A percentile compares a stretch with the other conserved stretches of the same genome.
Evolutionary conservation across 2,888 invertebrate species (phyloP).

Genomic region (Dolichopus griseipennis): DNA sequence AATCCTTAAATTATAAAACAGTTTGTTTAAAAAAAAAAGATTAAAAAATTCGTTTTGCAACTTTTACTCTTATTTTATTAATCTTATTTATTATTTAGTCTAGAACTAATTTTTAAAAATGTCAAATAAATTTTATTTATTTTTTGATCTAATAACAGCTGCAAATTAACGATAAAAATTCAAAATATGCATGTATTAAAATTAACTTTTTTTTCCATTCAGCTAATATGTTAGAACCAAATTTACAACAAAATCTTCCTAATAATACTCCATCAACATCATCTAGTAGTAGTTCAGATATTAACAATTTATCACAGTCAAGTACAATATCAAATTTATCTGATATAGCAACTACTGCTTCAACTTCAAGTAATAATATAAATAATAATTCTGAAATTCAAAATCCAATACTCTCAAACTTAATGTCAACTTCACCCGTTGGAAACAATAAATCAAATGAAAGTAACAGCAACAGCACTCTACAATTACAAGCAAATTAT

Average conservation of each 20-base stretch:
- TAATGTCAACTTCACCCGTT: constrained; percentile 8
- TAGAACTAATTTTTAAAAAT: too few species aligned
- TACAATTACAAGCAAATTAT: constrained; percentile 10
- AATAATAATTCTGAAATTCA: constrained; percentile 20
- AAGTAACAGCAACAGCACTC: not conserved
- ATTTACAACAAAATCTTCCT: constrained; percentile 57
- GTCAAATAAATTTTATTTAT: too few species aligned
- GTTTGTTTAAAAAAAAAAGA: too few species aligned
- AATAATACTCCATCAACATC: constrained; percentile 40
- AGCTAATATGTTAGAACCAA: constrained; percentile 54
- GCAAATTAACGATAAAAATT: too few species aligned
- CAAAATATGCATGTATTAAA: too few species aligned
- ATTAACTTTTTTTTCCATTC: constrained; percentile 7
- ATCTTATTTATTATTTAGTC: too few species aligned
- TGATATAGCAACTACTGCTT: constrained; percentile 22
- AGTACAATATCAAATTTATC: constrained; percentile 23
- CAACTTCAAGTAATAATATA: constrained; percentile 20
- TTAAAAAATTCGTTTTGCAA: too few species aligned
- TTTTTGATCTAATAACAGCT: too few species aligned
- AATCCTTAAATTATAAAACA: too few species aligned
- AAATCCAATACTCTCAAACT: constrained; percentile 11
- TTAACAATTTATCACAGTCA: not conserved
- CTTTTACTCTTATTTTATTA: too few species aligned
- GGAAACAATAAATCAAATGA: not conserved
- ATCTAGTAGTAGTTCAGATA: constrained; percentile 23